Evolutionary conservation across 2,888 invertebrate species (phyloP).

Genomic region (Clitarchus hookeri): DNA sequence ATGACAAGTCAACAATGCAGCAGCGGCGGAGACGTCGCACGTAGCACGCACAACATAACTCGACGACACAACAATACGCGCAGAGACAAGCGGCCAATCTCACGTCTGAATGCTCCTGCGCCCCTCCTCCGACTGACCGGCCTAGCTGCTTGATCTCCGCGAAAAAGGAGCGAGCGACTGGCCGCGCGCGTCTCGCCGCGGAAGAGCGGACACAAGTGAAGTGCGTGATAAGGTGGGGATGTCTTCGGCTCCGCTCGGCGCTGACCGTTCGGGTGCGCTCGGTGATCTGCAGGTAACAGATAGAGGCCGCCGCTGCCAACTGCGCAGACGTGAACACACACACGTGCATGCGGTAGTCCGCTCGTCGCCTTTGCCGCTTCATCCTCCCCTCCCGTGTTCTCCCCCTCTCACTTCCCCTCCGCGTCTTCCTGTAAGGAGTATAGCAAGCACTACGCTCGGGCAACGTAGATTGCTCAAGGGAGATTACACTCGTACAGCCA

Average conservation of each 20-base stretch:
- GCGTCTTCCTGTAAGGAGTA: not conserved
- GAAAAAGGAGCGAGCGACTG: not conserved
- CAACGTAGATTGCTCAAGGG: not conserved
- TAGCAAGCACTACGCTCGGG: no score
- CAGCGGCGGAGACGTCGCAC: not conserved
- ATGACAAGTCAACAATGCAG: not conserved
- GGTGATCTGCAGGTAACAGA: slow-evolving; percentile 5
- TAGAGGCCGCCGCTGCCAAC: not conserved
- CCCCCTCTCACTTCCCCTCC: not conserved
- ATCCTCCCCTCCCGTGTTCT: not conserved
- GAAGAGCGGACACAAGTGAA: not conserved
- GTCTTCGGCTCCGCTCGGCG: slow-evolving; percentile 10
- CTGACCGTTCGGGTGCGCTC: slow-evolving; percentile 2
- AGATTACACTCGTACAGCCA: not conserved
- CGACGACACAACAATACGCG: not conserved
- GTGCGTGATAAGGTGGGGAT: not conserved
- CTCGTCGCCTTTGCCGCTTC: not conserved
- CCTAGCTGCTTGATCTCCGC: not conserved
- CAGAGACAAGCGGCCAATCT: not conserved
- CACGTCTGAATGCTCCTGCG: not conserved
- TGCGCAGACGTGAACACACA: not conserved
- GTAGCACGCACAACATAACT: no score
- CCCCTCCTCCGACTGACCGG: slow-evolving; percentile 6
- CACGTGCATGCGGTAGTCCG: not conserved
- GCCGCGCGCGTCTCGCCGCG: not conserved